Evolutionary conservation across 2,113 vertebrate species (phyloP).

Genomic region (Catharus minimus): DNA sequence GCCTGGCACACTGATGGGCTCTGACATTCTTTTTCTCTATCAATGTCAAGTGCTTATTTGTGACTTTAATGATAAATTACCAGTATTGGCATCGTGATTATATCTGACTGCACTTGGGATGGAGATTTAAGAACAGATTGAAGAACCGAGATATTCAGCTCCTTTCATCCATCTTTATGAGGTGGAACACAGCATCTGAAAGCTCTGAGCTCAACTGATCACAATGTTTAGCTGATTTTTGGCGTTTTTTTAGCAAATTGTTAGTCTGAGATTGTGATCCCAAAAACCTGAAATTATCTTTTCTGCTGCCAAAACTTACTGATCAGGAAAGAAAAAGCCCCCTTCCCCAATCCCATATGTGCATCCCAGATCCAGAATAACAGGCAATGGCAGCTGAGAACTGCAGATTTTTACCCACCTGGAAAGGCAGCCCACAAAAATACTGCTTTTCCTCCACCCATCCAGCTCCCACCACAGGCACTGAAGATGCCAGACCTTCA

Average conservation of each 20-base stretch:
- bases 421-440: background rate
- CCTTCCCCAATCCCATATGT: background rate
- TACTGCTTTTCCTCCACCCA: background rate
- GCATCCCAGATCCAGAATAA: background rate
- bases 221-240: background rate
- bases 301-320: background rate
- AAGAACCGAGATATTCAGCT: background rate
- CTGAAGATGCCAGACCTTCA: background rate
- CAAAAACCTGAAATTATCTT: background rate
- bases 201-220: background rate
- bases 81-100: constrained; percentile 20
- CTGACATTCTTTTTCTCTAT: constrained; percentile 24
- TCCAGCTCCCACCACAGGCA: background rate
- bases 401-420: background rate
- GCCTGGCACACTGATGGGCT: background rate
- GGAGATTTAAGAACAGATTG: background rate
- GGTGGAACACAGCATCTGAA: background rate
- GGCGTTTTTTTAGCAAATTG: background rate
- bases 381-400: background rate
- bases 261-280: background rate
- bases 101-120: constrained; percentile 1
- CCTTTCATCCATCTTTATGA: background rate
- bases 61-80: constrained; percentile 43
- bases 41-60: constrained; percentile 23
- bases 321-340: background rate